A percentile compares a stretch with the other conserved stretches of the same genome.
These are phyloP conservation scores for Addax nasomaculatus DNA, from an alignment of 2,113 vertebrate genomes.

Conservation along the genomic window DNA sequence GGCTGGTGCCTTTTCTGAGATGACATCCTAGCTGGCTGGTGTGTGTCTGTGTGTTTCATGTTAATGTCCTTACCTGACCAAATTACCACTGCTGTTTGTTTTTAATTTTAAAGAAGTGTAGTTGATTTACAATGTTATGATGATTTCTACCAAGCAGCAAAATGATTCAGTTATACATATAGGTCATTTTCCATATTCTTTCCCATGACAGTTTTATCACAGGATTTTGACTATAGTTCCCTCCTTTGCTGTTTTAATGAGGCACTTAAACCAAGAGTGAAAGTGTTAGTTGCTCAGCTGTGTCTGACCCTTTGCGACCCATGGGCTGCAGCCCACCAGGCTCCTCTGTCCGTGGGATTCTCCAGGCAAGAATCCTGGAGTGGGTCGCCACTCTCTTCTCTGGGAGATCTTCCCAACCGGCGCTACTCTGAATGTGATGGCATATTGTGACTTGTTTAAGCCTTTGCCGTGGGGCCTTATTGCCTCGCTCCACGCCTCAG, in stretches of 20 bases:
- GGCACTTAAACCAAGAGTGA: not conserved
- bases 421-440: accelerated
- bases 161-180: not conserved
- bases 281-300: not conserved
- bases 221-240: not conserved
- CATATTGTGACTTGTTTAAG: not conserved
- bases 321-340: not conserved
- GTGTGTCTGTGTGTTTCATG: not conserved
- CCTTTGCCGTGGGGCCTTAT: too few relatives aligned
- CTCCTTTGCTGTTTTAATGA: not conserved
- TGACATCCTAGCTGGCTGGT: not conserved
- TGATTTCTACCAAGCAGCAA: not conserved
- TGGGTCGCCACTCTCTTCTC: not conserved
- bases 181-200: not conserved
- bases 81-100: not conserved
- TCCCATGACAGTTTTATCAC: not conserved
- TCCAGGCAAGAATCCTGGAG: not conserved
- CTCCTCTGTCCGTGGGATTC: not conserved
- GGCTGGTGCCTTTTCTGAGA: not conserved
- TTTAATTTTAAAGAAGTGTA: not conserved
- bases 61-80: not conserved
- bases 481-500: not conserved
- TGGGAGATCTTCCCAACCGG: not conserved
- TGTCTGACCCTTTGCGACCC: not conserved
- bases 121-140: not conserved